A percentile compares a stretch with the other conserved stretches of the same genome.
Conservation (phyloP, 1,140 invertebrate species). For the Musca domestica region DNA sequence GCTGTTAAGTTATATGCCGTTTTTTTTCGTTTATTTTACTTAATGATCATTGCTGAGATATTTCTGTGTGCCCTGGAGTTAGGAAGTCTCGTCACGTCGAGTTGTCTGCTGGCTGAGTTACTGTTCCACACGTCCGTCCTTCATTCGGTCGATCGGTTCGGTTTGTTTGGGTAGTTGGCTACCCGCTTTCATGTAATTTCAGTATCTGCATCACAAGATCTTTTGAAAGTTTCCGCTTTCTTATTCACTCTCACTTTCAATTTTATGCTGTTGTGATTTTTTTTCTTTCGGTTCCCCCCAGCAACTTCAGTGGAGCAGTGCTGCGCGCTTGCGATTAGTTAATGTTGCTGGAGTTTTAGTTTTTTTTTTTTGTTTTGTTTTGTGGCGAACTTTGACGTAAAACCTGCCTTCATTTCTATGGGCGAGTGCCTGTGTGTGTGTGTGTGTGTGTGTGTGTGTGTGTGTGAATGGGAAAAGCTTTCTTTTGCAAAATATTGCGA, state of each 20-base stretch:
- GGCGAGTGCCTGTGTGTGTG: background rate
- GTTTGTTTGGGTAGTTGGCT: too few species aligned
- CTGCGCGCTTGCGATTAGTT: slow-evolving; percentile 26
- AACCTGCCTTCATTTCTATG: too few species aligned
- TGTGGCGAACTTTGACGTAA: slow-evolving; percentile 15
- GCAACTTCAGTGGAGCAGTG: slow-evolving; percentile 37
- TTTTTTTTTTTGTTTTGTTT: background rate
- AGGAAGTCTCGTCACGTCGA: too few species aligned
- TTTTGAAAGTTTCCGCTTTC: slow-evolving; percentile 50
- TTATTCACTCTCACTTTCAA: slow-evolving; percentile 55
- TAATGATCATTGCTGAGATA: too few species aligned
- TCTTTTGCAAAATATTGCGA: slow-evolving; percentile 42
- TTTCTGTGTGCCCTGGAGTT: too few species aligned
- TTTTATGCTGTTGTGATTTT: slow-evolving; percentile 32
- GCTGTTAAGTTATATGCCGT: too few species aligned
- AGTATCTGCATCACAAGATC: slow-evolving; percentile 11
- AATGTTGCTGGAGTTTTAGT: background rate
- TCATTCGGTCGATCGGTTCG: too few species aligned
- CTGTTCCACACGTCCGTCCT: too few species aligned
- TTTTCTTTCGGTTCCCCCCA: slow-evolving; percentile 30
- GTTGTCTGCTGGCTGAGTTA: too few species aligned
- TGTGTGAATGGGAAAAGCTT: background rate
- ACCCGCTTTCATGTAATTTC: slow-evolving; percentile 13
- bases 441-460: too few species aligned
- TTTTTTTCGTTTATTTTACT: too few species aligned